Conservation (phyloP, 2,113 vertebrate species). For the Microtus pennsylvanicus region DNA sequence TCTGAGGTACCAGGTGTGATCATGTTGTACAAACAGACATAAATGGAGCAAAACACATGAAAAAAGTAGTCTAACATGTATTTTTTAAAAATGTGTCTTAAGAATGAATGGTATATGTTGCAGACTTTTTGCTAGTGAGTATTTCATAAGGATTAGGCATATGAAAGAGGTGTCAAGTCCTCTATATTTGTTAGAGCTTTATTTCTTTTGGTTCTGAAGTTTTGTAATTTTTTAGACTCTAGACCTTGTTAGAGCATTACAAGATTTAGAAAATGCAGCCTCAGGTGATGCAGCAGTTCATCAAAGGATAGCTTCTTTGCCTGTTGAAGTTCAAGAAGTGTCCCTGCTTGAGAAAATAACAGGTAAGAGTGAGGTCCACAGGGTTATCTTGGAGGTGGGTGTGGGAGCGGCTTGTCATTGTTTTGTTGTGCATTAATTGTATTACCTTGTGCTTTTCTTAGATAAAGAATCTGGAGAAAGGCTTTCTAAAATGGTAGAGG, state of each 20-base stretch:
- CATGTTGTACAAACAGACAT: neutral
- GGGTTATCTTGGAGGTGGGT: neutral
- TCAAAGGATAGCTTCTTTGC: conserved; percentile 97
- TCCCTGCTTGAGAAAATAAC: conserved; percentile 97
- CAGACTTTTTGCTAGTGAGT: neutral
- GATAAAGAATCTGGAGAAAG: conserved; percentile 91
- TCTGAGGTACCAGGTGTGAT: neutral
- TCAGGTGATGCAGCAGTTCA: conserved; percentile 96
- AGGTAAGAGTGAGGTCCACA: conserved; percentile 86
- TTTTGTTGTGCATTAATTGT: conserved; percentile 64
- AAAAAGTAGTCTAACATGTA: neutral
- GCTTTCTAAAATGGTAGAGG: conserved; percentile 92
- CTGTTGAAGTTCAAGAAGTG: conserved; percentile 97
- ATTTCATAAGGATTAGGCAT: neutral
- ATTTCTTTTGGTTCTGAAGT: conserved; percentile 77
- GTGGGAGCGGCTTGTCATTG: neutral
- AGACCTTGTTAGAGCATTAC: conserved; percentile 97
- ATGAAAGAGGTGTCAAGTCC: conserved; percentile 34
- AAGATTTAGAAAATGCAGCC: conserved; percentile 98
- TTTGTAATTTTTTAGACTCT: conserved; percentile 90
- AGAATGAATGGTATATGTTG: conserved; percentile 10
- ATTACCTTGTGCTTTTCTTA: conserved; percentile 78
- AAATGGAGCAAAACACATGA: neutral
- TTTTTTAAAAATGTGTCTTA: neutral
- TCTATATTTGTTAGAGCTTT: conserved; percentile 36